Conservation (phyloP, 2,113 vertebrate species). For the Motacilla tschutschensis region DNA sequence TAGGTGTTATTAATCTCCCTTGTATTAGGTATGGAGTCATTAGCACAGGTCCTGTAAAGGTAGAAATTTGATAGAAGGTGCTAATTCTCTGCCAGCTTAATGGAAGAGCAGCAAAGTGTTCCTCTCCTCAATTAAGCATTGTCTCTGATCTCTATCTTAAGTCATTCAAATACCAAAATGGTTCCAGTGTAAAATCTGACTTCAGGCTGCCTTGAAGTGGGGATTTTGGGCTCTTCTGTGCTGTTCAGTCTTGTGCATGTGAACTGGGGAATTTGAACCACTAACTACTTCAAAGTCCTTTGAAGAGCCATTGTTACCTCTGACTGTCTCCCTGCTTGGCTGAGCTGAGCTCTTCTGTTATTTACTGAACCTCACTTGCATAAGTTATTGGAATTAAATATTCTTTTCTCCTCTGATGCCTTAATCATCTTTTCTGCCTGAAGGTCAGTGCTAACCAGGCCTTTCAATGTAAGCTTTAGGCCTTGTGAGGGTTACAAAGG, state of each 20-base stretch:
- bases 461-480: neutral
- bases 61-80: neutral
- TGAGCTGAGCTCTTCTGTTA: neutral
- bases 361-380: neutral
- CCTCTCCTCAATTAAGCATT: neutral
- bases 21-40: neutral
- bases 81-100: neutral
- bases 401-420: neutral
- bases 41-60: neutral
- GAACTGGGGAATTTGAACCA: neutral
- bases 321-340: neutral
- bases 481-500: neutral
- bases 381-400: neutral
- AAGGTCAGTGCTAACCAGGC: neutral
- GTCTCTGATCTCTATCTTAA: neutral
- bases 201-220: neutral
- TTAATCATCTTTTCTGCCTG: conserved; percentile 9
- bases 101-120: neutral
- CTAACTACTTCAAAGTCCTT: neutral
- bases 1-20: neutral
- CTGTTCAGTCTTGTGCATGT: neutral
- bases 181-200: neutral
- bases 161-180: neutral
- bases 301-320: neutral
- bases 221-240: neutral